Base-by-base conservation (phyloP, 2,888 invertebrate species). In the Neoaliturus tenellus region DNA sequence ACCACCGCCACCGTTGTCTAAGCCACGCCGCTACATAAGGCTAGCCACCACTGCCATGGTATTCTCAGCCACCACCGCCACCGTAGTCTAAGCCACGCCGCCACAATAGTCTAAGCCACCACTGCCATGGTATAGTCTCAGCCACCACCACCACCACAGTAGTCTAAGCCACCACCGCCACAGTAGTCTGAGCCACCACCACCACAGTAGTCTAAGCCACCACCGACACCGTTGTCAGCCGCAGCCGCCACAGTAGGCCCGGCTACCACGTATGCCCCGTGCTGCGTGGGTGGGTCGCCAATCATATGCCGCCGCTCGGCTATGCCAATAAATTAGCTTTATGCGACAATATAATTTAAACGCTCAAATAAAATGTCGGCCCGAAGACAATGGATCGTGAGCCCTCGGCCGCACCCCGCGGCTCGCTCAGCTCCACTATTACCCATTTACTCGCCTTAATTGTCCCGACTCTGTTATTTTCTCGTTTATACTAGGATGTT, bases 271-370 rank as follows among this genome's bases (percentile, higher is more conserved):
- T 23, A 62, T 31, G 20, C 62, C 14, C 28, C 62, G 28, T 39
- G 23, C 67, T 14, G 69, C 39, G 69, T 69, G 69, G 69, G 69
- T 69, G 69, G 69, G 69, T 69, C 35, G 35, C 35, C 20, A 25
- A 69, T 69, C 69, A 5, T 35, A 28, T 17, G 17, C 71, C 71
- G 41, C 41, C 35, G 71, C 33, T 35, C 71, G n/a, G 75, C 75
- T 44, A 44, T 75, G 75, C 48, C 75, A 28, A 75, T 75, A 75
- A 75, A 75, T 75, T 48, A 75, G 23, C 23, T 75, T 75, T 75
- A 75, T 48, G 75, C 41, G 75, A 44, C 75, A 75, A 75, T 75
- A 75, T 75, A 75, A 75, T 75, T 75, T 75, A 75, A 75, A 75
- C 44, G 48, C 75, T 44, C 39, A 48, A 48, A 75, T 75, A 75